Conservation (phyloP, 1,140 invertebrate genomes). For the Drosophila persimilis region DNA sequence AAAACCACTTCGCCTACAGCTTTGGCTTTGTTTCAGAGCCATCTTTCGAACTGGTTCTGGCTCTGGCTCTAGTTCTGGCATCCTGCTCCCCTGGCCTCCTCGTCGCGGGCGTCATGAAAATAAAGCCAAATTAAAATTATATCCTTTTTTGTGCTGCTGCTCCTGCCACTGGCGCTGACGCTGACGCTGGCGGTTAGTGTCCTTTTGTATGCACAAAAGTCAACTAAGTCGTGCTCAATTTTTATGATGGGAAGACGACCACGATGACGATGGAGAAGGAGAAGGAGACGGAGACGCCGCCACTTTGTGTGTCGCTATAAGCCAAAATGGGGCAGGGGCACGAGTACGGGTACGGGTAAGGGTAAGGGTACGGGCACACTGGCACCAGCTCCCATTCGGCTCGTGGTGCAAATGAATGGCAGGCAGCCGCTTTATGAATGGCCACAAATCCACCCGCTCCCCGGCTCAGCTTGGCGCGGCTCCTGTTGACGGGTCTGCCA, state of each 20-base stretch:
- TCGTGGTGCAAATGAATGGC: slow-evolving; percentile 41
- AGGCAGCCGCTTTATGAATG: slow-evolving; percentile 68
- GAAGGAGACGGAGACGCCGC: slow-evolving; percentile 29
- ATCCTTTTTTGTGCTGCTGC: slow-evolving; percentile 43
- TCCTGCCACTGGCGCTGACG: slow-evolving; percentile 22
- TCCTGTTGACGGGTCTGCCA: slow-evolving; percentile 4
- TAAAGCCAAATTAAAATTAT: slow-evolving; percentile 81
- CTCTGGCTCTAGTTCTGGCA: slow-evolving; percentile 32
- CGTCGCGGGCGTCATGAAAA: slow-evolving; percentile 66
- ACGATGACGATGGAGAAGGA: slow-evolving; percentile 15
- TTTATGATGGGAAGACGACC: slow-evolving; percentile 70
- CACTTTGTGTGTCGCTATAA: slow-evolving; percentile 61
- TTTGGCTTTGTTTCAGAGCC: slow-evolving; percentile 55
- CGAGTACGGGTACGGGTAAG: not conserved
- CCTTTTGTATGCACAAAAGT: slow-evolving; percentile 77
- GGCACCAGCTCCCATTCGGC: not conserved
- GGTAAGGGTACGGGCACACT: too few relatives aligned
- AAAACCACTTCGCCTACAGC: slow-evolving; percentile 48
- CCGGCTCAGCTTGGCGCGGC: not conserved
- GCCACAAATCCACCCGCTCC: slow-evolving; percentile 39
- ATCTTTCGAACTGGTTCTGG: slow-evolving; percentile 30
- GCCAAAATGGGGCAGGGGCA: slow-evolving; percentile 34
- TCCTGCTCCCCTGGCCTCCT: slow-evolving; percentile 12
- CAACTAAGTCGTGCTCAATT: slow-evolving; percentile 80
- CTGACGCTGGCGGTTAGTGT: slow-evolving; percentile 21